phyloP scores from a whole-genome alignment of 2,797 vertebrate species.

The Somateria mollissima region DNA sequence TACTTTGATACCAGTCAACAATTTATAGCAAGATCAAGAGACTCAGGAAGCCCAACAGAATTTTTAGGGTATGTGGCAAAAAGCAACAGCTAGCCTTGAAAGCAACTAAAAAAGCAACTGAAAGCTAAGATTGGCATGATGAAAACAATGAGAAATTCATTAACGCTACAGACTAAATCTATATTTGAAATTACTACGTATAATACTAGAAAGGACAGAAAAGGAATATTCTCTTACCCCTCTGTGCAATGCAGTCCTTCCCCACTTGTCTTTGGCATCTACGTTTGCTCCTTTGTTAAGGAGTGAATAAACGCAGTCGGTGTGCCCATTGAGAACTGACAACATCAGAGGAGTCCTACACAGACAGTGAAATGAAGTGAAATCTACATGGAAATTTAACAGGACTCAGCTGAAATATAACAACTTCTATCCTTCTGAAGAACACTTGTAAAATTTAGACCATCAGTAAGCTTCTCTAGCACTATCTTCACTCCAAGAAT shows the following conservation, averaged over 20 bases:
- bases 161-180: neutral
- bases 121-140: neutral
- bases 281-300: slow-evolving; percentile 95
- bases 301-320: slow-evolving; percentile 95
- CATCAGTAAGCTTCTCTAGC: neutral
- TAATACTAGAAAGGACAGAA: neutral
- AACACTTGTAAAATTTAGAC: neutral
- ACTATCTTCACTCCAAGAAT: neutral
- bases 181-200: neutral
- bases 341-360: slow-evolving; percentile 95
- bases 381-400: slow-evolving; percentile 1
- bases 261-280: slow-evolving; percentile 99
- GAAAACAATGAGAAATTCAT: neutral
- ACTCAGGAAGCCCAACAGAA: neutral
- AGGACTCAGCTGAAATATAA: neutral
- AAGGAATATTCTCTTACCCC: slow-evolving; percentile 83
- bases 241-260: slow-evolving; percentile 94
- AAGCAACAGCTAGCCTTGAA: neutral
- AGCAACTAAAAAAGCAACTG: neutral
- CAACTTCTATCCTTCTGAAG: neutral
- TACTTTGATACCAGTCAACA: neutral
- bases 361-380: slow-evolving; percentile 24
- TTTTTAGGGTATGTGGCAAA: neutral
- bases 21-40: neutral
- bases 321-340: slow-evolving; percentile 95